Base-by-base conservation (phyloP, 2,888 invertebrate genomes). In the Ophion ellenae region DNA sequence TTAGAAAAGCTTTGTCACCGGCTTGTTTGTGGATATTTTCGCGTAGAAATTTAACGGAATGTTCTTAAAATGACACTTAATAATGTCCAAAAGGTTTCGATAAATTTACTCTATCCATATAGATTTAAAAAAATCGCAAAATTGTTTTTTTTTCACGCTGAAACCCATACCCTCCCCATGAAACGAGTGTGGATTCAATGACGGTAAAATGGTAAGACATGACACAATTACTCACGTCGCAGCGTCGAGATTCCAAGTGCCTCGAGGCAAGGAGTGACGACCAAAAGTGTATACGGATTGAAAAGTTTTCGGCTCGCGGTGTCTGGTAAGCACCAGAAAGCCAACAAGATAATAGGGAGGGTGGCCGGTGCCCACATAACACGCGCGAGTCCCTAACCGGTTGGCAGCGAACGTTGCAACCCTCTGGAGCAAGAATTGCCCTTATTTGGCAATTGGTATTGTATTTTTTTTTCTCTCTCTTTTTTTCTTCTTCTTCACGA, bases 321-420 rank as follows among this genome's bases (percentile, higher is more conserved):
- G 80, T 83, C 85, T 83, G 85, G 76, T 77, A 83, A 74, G 85
- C 83, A 83, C 85, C 85, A 83, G 73, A 76, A 36, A 86, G 83
- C 85, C 85, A 86, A 77, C 80, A 86, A 69, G 80, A 73, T 77
- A 24, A 86, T 83, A 24, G 76, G 83, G 63, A 86, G 67, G 69
- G 80, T 81, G 69, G 73, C 63, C 80, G 85, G 76, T 83, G 67
- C 73, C 85, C 85, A 86, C 85, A 83, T 86, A 83, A 80, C 83
- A 86, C 85, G 85, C 83, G 61, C 70, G 80, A 73, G 79, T 85
- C 76, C 69, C 79, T 67, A 45, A 81, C 69, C 76, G 75, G 66
- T 71, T 59, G 71, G 67, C 59, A 84, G 59, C 61, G 17, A 81
- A 80, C 32, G 36, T 83, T 80, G 80, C 85, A 81, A 83, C 83